These are phyloP conservation scores for Drosophila azteca DNA, from an alignment of 1,140 invertebrate species.

Conservation along the genomic window DNA sequence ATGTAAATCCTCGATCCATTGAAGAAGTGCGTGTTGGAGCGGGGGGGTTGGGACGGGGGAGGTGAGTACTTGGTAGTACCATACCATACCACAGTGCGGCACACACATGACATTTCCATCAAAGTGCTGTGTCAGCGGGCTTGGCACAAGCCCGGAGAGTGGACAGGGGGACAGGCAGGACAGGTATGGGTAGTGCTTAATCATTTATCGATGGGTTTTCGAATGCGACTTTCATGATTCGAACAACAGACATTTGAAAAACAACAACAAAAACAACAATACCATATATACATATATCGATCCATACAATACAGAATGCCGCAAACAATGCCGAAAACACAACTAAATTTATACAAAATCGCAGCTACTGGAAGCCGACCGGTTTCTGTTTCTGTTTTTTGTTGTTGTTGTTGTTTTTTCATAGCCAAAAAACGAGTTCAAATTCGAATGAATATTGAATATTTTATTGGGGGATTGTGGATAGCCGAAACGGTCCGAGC, in stretches of 20 bases:
- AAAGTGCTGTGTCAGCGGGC: slow-evolving; percentile 41
- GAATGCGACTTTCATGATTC: slow-evolving; percentile 50
- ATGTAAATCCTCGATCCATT: slow-evolving; percentile 3
- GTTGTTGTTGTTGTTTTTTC: slow-evolving; percentile 3
- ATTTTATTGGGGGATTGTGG: slow-evolving; percentile 32
- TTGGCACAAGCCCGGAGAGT: slow-evolving; percentile 22
- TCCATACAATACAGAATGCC: too few species aligned
- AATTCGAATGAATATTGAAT: slow-evolving; percentile 28
- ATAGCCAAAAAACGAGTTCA: slow-evolving; percentile 30
- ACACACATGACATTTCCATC: slow-evolving; percentile 33
- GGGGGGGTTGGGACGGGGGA: neutral
- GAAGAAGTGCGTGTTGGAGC: neutral
- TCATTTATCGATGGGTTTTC: slow-evolving; percentile 54
- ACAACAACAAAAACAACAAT: too few species aligned
- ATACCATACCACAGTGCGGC: neutral
- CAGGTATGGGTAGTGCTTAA: slow-evolving; percentile 31
- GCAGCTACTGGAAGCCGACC: slow-evolving; percentile 58
- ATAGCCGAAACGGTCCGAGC: slow-evolving; percentile 18
- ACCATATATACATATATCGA: too few species aligned
- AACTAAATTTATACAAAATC: slow-evolving; percentile 65
- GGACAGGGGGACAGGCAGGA: neutral
- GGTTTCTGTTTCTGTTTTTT: slow-evolving; percentile 27
- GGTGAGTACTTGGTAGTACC: too few species aligned
- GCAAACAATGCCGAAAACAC: slow-evolving; percentile 26
- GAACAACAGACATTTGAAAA: slow-evolving; percentile 4